Base-by-base conservation (phyloP, 2,113 vertebrate genomes). In the Hylia prasina region DNA sequence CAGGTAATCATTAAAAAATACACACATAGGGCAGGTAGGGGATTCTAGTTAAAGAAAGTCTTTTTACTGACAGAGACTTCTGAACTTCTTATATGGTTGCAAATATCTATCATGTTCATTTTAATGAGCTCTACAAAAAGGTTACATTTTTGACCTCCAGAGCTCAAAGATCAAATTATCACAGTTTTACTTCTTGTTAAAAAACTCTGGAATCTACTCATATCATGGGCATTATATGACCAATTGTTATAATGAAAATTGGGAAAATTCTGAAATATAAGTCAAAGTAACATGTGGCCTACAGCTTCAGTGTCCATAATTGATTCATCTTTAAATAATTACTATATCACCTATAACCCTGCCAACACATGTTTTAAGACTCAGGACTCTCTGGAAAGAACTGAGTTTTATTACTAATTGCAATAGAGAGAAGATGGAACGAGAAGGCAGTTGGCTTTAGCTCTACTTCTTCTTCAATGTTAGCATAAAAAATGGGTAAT, bases 91-190 rank as follows among this genome's bases (percentile, higher is more conserved):
- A 81, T 10, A 58, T 25, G 86, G 73, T 45, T 90, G 73, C 51
- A 61, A 10, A 11, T 72, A 94, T 69, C 89, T 94, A 75, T 82
- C 54, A 69, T 81, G 53, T 83, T 95, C 71, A 86, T 96, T 90
- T 97, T 96, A 96, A 97, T 95, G 93, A 97, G 94, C 60, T 94
- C 64, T 69, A 86, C 51, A 81, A 45, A 95, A 72, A 96, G 82
- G 90, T 88, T 82, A 94, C 23, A 58, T 58, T 94, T 96, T 66
- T 91, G 65, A 92, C 89, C 86, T 93, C 83, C 40, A 58, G 54
- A 94, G 88, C 78, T 90, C 87, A 96, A 82, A 91, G 94, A 93
- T 92, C 92, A 96, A 95, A 37, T 93, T 92, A 93, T 79, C 82
- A 70, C 44, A 91, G 68, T 89, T 95, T 89, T 56, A 89, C 4